These are phyloP conservation scores for Phyllopteryx taeniolatus DNA, from an alignment of 2,113 vertebrate species.

Conservation along the genomic window DNA sequence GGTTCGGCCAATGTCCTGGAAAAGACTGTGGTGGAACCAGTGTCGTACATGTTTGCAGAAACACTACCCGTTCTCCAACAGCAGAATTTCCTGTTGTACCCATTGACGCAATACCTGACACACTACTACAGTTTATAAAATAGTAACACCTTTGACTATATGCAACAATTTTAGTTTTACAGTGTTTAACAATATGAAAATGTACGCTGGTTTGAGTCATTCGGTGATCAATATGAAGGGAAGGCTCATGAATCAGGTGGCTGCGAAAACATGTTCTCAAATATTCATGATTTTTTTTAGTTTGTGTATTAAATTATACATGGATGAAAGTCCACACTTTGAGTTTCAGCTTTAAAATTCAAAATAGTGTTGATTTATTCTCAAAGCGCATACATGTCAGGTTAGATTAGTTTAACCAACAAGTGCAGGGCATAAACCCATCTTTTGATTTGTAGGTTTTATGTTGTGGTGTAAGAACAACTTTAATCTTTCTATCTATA, in stretches of 20 bases:
- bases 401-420: not conserved
- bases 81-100: no score
- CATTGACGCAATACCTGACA: no score
- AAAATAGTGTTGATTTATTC: not conserved
- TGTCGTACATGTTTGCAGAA: no score
- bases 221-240: not conserved
- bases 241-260: not conserved
- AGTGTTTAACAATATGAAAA: no score
- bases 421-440: not conserved
- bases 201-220: not conserved
- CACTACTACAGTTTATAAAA: no score
- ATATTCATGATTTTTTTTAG: not conserved
- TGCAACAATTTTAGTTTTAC: no score
- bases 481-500: no score
- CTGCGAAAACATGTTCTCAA: not conserved
- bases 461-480: not conserved
- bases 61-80: no score
- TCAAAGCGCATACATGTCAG: not conserved
- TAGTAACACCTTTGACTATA: no score
- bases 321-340: no score
- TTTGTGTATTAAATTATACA: not conserved
- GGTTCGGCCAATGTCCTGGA: no score
- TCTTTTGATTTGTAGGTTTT: not conserved
- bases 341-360: not conserved
- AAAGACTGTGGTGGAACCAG: no score